Percentiles rank a stretch among this genome's conserved stretches.
Conservation (phyloP, 1,140 invertebrate species). For the Cotesia chilonis region DNA sequence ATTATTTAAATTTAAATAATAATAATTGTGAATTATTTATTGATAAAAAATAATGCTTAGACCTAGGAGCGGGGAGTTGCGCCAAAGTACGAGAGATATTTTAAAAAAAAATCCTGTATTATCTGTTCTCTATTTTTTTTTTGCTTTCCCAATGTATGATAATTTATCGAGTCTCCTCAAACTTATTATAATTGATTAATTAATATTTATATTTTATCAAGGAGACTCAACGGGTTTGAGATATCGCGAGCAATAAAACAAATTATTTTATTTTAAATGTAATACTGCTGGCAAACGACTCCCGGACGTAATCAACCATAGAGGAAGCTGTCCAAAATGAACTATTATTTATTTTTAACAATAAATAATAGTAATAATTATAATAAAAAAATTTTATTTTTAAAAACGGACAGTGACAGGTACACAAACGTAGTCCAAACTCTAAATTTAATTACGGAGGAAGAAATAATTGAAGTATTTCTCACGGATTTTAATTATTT, state of each 20-base stretch:
- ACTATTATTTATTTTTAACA: not conserved
- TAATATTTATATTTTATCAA: slow-evolving; percentile 7
- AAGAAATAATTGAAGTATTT: not conserved
- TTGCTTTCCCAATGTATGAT: slow-evolving; percentile 40
- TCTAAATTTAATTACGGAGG: not conserved
- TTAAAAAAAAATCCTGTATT: slow-evolving; percentile 5
- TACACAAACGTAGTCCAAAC: slow-evolving; percentile 6
- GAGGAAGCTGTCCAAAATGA: not conserved
- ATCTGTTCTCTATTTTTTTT: not conserved
- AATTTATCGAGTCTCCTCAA: slow-evolving; percentile 24
- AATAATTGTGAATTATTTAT: not conserved
- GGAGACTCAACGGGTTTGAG: not conserved
- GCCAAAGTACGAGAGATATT: slow-evolving; percentile 41
- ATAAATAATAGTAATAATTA: too few species aligned
- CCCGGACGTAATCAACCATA: slow-evolving; percentile 6
- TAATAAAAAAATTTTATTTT: too few species aligned
- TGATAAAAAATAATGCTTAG: slow-evolving; percentile 39
- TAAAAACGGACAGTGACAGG: slow-evolving; percentile 4
- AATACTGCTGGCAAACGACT: slow-evolving; percentile 34
- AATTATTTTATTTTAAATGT: slow-evolving; percentile 27
- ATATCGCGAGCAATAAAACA: slow-evolving; percentile 11
- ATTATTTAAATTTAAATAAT: slow-evolving; percentile 14
- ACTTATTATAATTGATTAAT: not conserved
- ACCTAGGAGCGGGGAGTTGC: slow-evolving; percentile 62
- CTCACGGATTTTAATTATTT: not conserved